Base-by-base conservation (phyloP, 2,797 vertebrate species). In the Loris lydekkerianus region DNA sequence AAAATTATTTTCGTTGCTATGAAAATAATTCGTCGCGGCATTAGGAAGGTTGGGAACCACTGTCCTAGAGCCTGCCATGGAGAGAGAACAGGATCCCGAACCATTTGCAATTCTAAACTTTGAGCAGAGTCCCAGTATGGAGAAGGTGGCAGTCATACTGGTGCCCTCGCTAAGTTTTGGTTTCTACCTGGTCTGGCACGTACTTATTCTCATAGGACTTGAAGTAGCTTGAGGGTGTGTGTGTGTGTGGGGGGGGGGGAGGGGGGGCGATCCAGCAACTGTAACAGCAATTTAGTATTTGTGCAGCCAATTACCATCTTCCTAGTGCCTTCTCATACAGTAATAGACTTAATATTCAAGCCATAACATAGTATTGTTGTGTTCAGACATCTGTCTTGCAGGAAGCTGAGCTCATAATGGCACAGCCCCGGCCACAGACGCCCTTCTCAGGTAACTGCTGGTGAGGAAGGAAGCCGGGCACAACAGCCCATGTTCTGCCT, bases 351-450 rank as follows among this genome's bases (percentile, higher is more conserved):
- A 82, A 43, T 8, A 46, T 20, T 75, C 58, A 88, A 73, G 69
- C n/a, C 27, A 29, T 0, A 73, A 4, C 1, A 13, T 1, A 56
- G 34, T 15, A 13, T 27, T 23, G 40, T 27, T 83, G 4, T 8
- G 20, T 27, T 81, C 60, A 73, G 60, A 86, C 5, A 18, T 1
- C 7, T 15, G 20, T 53, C 56, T 65, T 34, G 6, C 18, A 9
- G 5, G 20, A 89, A 69, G 23, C 0, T 14, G 9, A 61, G 69
- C 67, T 90, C 72, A 40, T 37, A 31, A 56, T 8, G 27, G 75
- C 31, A 60, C 40, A 63, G 15, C 40, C 37, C 15, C 4, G 17
- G 25, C 10, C n/a, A 31, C 40, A 87, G 53, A 61, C 0, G 17
- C 20, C 67, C 58, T 60, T 61, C 89, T 67, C 77, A 46, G 78